Base-by-base conservation (phyloP, 2,113 vertebrate genomes). In the Verasper variegatus region DNA sequence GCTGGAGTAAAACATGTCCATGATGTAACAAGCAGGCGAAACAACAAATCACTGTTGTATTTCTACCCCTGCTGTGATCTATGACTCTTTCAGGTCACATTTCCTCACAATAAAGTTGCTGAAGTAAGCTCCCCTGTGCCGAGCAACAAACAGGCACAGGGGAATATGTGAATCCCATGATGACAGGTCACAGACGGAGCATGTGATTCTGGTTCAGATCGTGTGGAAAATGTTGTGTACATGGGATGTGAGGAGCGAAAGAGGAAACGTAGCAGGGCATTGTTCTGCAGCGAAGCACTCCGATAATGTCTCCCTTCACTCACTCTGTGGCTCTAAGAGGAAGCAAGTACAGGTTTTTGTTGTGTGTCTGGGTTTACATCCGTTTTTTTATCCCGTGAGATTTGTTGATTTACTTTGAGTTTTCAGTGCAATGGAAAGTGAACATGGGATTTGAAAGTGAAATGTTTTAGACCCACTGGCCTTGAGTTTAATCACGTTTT, bases 401-500 rank as follows among this genome's bases (percentile, higher is more conserved):
- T 35, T 20, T 64, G 68, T 71, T 8, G 24, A 70, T 81, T 70
- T 49, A 69, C 49, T 83, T 63, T 73, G 51, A 24, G 71, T 81
- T 76, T 72, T 37, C 40, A 8, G 17, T 21, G 5, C 51, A 80
- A 8, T 49, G 21, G 78, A 85, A 91, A 91, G 85, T 88, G 89
- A 89, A 84, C 51, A 65, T 80, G 68, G 68, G 75, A 88, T 88
- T 81, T 89, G 82, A 88, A 82, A 90, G 80, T 68, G 60, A 15
- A 21, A 26, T 23, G 13, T 42, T 40, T 40, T 1, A 40, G 37
- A 40, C 9, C 37, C 10, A 12, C 37, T 40, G 11, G 37, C 37
- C 8, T 35, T 17, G 9, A 60, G 58, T 35, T 17, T 18, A 9
- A 1, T 35, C 10, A 17, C 11, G 8, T 15, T 31, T 31, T 55